Conservation (phyloP, 2,797 vertebrate species). For the Coccyzus lansbergi region DNA sequence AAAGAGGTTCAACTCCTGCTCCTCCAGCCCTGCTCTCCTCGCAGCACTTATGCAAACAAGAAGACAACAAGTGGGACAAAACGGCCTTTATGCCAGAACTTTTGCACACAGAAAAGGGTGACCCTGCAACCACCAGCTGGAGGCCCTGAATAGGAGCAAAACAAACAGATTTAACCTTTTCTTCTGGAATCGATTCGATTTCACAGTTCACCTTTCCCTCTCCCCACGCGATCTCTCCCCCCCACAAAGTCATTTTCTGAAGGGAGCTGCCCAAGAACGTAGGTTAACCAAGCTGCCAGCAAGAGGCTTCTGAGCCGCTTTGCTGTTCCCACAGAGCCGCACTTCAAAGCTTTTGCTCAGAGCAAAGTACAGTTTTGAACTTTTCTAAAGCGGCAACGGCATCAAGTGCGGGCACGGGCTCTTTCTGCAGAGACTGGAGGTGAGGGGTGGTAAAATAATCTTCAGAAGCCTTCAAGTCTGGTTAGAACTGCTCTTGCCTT, state of each 20-base stretch:
- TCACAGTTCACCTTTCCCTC: constrained; percentile 22
- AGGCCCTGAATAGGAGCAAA: constrained; percentile 16
- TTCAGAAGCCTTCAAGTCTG: constrained; percentile 32
- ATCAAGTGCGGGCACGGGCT: neutral
- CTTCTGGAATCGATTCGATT: neutral
- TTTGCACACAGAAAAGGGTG: neutral
- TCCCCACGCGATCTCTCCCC: neutral
- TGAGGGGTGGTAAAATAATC: constrained; percentile 2
- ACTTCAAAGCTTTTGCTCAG: constrained; percentile 57
- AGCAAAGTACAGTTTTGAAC: constrained; percentile 48
- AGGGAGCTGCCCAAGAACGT: constrained; percentile 14
- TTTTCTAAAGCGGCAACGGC: constrained; percentile 32
- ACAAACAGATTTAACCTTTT: constrained; percentile 27
- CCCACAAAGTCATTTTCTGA: neutral
- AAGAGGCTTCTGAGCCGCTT: neutral
- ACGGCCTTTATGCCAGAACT: constrained; percentile 17
- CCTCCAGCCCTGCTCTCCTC: neutral
- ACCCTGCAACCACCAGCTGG: constrained; percentile 36
- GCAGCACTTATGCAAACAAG: constrained; percentile 6
- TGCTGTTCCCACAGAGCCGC: constrained; percentile 41
- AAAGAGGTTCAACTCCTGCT: neutral
- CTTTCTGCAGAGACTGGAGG: neutral
- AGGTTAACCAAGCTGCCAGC: constrained; percentile 19
- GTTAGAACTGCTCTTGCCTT: constrained; percentile 32
- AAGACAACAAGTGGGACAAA: constrained; percentile 9